Evolutionary conservation across 2,113 vertebrate genomes (phyloP).

Genomic region (Grammomys dolichurus): DNA sequence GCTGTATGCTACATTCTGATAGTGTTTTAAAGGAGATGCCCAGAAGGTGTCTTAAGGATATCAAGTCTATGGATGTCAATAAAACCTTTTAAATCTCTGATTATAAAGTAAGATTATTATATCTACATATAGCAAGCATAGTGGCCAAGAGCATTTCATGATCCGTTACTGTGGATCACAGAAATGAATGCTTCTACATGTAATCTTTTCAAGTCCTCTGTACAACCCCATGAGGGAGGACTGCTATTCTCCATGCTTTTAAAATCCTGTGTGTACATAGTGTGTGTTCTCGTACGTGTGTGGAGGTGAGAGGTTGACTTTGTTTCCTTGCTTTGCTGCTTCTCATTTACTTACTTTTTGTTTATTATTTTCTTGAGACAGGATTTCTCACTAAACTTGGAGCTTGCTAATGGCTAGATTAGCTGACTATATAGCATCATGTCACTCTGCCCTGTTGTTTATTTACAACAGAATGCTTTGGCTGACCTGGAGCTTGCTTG

Average conservation of each 20-base stretch:
- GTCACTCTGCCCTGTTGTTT: not conserved
- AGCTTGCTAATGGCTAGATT: not conserved
- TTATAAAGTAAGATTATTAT: not conserved
- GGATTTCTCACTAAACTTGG: not conserved
- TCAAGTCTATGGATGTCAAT: slow-evolving; percentile 19
- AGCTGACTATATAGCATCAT: not conserved
- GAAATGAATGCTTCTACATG: not conserved
- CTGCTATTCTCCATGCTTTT: not conserved
- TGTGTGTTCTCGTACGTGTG: not conserved
- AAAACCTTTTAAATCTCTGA: slow-evolving; percentile 34
- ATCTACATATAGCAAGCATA: not conserved
- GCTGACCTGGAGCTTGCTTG: not conserved
- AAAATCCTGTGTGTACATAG: not conserved
- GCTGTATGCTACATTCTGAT: not conserved
- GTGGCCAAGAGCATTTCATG: slow-evolving; percentile 11
- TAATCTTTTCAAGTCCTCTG: not conserved
- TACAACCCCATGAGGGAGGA: not conserved
- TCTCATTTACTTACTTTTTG: not conserved
- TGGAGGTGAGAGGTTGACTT: not conserved
- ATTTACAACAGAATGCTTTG: not conserved
- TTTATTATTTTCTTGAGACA: not conserved
- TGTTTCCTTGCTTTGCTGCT: not conserved
- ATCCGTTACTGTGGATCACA: slow-evolving; percentile 8
- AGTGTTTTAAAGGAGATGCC: not conserved
- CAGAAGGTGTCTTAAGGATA: slow-evolving; percentile 30